Conservation (phyloP, 1,140 invertebrate species). For the Polypedilum pembai region DNA sequence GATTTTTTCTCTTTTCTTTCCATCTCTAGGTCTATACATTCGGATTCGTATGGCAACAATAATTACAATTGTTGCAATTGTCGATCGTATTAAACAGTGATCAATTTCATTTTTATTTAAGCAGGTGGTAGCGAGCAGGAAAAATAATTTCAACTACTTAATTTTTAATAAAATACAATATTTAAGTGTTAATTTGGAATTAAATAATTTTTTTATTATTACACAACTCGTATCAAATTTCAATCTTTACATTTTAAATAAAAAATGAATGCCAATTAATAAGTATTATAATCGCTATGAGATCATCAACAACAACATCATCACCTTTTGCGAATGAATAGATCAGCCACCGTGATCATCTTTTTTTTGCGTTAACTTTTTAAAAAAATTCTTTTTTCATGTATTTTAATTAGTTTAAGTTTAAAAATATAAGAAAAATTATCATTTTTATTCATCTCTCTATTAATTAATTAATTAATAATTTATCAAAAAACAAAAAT, state of each 20-base stretch:
- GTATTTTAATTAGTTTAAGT: too few species aligned
- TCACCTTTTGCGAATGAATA: background rate
- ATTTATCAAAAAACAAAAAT: background rate
- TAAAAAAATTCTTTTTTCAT: too few species aligned
- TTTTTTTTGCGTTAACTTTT: background rate
- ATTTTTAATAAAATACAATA: background rate
- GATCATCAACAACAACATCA: background rate
- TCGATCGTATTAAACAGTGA: slow-evolving; percentile 24
- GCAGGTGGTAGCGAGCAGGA: background rate
- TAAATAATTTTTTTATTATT: background rate
- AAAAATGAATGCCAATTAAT: background rate
- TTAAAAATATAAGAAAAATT: background rate
- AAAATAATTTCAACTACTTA: background rate
- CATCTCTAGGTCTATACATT: slow-evolving; percentile 16
- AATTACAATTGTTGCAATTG: slow-evolving; percentile 23
- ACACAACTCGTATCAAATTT: too few species aligned
- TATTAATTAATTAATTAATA: slow-evolving; percentile 19
- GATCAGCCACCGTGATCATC: slow-evolving; percentile 8
- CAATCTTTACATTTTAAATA: too few species aligned
- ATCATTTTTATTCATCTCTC: background rate
- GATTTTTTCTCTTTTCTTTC: slow-evolving; percentile 6
- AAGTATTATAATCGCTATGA: slow-evolving; percentile 15
- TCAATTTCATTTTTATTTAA: background rate
- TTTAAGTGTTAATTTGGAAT: background rate
- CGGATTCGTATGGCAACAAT: slow-evolving; percentile 20